Base-by-base conservation (phyloP, 1,140 invertebrate genomes). In the Diploscapter pachys region DNA sequence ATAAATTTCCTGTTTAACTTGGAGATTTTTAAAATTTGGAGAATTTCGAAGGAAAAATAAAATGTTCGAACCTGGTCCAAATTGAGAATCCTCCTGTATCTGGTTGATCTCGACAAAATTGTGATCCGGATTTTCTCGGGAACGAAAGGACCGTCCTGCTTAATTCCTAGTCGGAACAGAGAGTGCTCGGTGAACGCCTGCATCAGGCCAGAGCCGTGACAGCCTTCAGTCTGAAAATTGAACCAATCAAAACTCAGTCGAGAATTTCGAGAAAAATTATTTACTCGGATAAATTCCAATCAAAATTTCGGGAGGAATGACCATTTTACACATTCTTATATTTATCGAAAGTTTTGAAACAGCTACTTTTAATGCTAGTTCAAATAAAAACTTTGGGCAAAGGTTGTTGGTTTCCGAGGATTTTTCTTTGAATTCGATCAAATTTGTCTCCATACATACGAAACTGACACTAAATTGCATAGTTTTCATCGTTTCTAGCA, bases 101-200 rank as follows among this genome's bases (percentile, higher is more conserved):
- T 89, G 49, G 93, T 94, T 71, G 90, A 89, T 81, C 93, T 89
- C 49, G 91, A 91, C 2, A 96, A 86, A 51, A 95, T 85, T 65
- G 93, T 94, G 2, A 98, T 88, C 79, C 90, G 88, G 68, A 96
- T 89, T 88, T 90, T 92, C 13, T 89, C 85, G 86, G 89, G 86
- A 66, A 85, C 70, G 65, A 85, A 69, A 49, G 87, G 86, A 51
- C 87, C 87, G 49, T 85, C 64, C 80, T 88, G 87, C 51, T 71
- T 80, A 9, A 98, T 91, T 73, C 90, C 88, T 31, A 99, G 87
- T 76, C 94, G 89, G 86, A 96, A 91, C n/a, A 96, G 86, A 54
- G 98, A 87, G 82, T 96, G 93, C 81, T 93, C 90, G 3, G 92
- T 91, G 87, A 99, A 98, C 4, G 95, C 93, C 83, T 93, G 91